Conservation (phyloP, 37 sponge, comb jelly and placozoan species). For the Crambe crambe region DNA sequence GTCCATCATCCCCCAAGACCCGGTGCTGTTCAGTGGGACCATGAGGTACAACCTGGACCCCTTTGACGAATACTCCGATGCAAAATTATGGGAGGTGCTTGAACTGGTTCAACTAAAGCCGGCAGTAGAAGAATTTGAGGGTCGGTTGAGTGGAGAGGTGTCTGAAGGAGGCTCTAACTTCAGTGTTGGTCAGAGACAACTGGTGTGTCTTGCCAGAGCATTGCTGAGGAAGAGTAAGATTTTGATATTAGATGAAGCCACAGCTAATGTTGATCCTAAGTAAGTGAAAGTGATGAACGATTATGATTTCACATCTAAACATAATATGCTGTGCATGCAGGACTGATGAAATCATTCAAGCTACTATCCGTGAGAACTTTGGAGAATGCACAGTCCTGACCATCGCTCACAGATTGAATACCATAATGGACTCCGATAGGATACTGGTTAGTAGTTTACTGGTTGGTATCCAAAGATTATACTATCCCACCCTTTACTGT, state of each 20-base stretch:
- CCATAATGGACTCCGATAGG: constrained; percentile 91
- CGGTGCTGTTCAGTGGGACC: constrained; percentile 91
- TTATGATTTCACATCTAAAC: not conserved
- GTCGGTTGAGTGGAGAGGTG: constrained; percentile 63
- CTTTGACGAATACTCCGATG: constrained; percentile 66
- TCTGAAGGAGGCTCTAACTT: constrained; percentile 83
- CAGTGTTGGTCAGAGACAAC: constrained; percentile 87
- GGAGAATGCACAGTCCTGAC: constrained; percentile 88
- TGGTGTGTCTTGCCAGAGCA: constrained; percentile 87
- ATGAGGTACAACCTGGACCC: constrained; percentile 93
- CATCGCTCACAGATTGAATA: constrained; percentile 94
- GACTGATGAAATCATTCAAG: constrained; percentile 95
- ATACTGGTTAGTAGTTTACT: constrained; percentile 85
- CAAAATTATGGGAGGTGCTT: constrained; percentile 77
- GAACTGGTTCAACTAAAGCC: constrained; percentile 83
- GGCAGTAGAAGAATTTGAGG: constrained; percentile 47
- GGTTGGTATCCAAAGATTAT: constrained; percentile 86
- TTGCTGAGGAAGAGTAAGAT: constrained; percentile 75
- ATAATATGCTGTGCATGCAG: not conserved
- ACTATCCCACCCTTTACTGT: constrained; percentile 65
- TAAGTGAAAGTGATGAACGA: not conserved
- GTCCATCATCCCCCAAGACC: constrained; percentile 92
- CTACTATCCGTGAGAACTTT: constrained; percentile 74
- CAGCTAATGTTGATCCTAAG: constrained; percentile 86
- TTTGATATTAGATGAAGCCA: constrained; percentile 88